phyloP scores from a whole-genome alignment of 2,888 invertebrate species.

The Leucophora obtusa region DNA sequence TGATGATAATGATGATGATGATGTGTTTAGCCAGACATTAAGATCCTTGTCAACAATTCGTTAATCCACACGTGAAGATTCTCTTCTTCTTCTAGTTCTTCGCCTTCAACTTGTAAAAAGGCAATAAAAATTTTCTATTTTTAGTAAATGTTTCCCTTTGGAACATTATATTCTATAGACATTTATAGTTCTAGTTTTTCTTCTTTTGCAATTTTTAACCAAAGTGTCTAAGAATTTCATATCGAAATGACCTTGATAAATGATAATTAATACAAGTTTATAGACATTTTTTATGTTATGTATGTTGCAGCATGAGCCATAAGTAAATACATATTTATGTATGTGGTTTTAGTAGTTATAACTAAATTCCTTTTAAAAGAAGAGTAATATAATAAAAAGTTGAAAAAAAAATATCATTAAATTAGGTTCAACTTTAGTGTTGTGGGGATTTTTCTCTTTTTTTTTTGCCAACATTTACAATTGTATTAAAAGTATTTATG shows the following conservation, averaged over 20 bases:
- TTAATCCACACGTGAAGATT: slow-evolving; percentile 61
- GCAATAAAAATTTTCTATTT: slow-evolving; percentile 54
- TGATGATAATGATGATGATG: slow-evolving; percentile 39
- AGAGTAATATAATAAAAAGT: not conserved
- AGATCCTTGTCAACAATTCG: slow-evolving; percentile 65
- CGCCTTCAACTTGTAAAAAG: slow-evolving; percentile 17
- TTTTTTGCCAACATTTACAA: slow-evolving; percentile 6
- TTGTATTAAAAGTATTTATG: slow-evolving; percentile 52
- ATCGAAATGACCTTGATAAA: slow-evolving; percentile 60
- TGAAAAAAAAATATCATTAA: not conserved
- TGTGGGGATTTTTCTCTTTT: not conserved
- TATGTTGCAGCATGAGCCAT: not conserved
- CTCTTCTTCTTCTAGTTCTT: slow-evolving; percentile 13
- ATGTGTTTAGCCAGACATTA: slow-evolving; percentile 60
- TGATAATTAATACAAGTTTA: slow-evolving; percentile 62
- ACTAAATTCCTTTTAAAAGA: slow-evolving; percentile 38
- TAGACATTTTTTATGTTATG: slow-evolving; percentile 30
- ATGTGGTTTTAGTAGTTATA: slow-evolving; percentile 46
- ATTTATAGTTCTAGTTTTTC: slow-evolving; percentile 51
- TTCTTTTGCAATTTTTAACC: slow-evolving; percentile 23
- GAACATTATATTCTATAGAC: slow-evolving; percentile 54
- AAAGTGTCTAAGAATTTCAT: slow-evolving; percentile 56
- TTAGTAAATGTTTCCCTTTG: slow-evolving; percentile 25
- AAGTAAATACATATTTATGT: slow-evolving; percentile 3
- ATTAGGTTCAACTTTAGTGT: not conserved